Base-by-base conservation (phyloP, 1,140 invertebrate genomes). In the Pseudomyrmex dendroicus region DNA sequence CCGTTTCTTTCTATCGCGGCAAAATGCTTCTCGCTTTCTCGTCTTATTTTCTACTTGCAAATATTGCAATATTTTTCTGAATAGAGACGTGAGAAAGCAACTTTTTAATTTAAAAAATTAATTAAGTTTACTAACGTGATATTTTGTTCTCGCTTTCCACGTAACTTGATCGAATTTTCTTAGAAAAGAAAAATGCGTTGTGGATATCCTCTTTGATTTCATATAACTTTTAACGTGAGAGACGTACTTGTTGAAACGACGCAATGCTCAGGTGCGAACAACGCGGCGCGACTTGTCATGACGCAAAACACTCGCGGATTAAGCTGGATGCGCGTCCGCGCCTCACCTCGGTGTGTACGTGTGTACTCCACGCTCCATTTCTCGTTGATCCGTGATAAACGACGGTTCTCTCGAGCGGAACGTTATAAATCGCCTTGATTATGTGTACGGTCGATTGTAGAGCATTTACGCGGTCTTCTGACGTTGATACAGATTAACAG, bases 391-490 rank as follows among this genome's bases (percentile, higher is more conserved):
- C 76, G 44, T 80, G 76, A 80, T 80, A 72, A 80, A 80, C 64
- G 76, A 80, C 66, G 66, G 22, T 17, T 50, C 76, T 46, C 66
- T 59, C 76, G 76, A 48, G 66, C 66, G 66, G 66, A 80, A 80
- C 76, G 76, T 80, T 80, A 80, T 80, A 80, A 80, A 80, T 80
- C 76, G 76, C 67, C 56, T 70, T 70, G 76, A 80, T 80, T 70
- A 80, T 80, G 76, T 70, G 68, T 59, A 72, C 44, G 20, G 76
- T 72, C 66, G 66, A 80, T 80, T 72, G 76, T 61, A 50, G 54
- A 80, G 46, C 66, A 46, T 72, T 80, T 80, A 80, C 66, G 66
- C n/a, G 76, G 66, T 50, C 54, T 48, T 70, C 54, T 80, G 66
- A 80, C 76, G 66, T 70, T 80, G 76, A 80, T 80, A 61, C 76